Evolutionary conservation across 2,113 vertebrate genomes (phyloP), one percentile per base, ranked within the genome.

Genomic region (Parus major): DNA sequence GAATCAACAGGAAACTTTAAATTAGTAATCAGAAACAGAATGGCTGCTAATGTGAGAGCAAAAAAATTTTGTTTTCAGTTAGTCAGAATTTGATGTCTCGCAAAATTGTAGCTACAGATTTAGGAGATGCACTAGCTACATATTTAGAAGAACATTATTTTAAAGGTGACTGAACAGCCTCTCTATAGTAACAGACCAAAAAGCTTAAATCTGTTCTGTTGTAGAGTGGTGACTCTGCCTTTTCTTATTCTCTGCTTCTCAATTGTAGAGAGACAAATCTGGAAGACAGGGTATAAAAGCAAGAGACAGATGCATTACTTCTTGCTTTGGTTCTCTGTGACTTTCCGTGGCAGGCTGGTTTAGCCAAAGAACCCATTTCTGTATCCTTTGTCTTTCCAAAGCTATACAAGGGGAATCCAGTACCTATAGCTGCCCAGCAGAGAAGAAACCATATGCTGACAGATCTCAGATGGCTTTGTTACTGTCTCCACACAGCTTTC

Each of bases 131-230:
- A 70, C n/a, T 61, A 80, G 63, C 49, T 87, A 90, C 63, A 28
- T 52, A 92, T 90, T 94, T 96, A 96, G 71, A 85, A 91, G 20
- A 90, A 80, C 68, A 81, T 46, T 41, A 78, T 92, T 92, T 94
- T 79, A 66, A 96, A 94, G 92, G 76, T 92, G 76, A 60, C 56
- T 86, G 76, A 94, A 69, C 59, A 93, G 41, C 27, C 53, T 93
- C 55, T 92, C 68, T 93, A 84, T 93, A 96, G 75, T 80, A 92
- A 82, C 82, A 93, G 60, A 75, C 9, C 56, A 71, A 78, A 92
- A 63, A 90, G 23, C 56, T 53, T 56, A 92, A 92, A 81, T 94
- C 85, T 93, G 82, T 83, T 93, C 35, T 88, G 28, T 19, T 63
- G 20, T 20, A n/a, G 44, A 86, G 23, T n/a, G 28, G 33, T 24